phyloP scores from a whole-genome alignment of 1,140 invertebrate species.

The Saccostrea glomerata region DNA sequence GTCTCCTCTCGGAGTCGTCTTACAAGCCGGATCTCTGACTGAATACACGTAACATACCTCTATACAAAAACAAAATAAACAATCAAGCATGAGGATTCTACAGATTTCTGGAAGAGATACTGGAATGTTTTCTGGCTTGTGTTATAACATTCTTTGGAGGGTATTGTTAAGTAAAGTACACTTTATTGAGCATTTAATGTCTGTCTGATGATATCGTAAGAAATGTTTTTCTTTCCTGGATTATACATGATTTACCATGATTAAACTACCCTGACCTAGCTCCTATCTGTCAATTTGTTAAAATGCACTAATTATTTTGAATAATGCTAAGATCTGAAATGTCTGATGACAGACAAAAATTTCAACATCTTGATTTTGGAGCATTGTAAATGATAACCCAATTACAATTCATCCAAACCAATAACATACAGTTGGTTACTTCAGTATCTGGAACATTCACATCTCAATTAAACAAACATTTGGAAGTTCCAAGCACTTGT shows the following conservation, averaged over 20 bases:
- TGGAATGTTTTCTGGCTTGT: background rate
- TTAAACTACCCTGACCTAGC: background rate
- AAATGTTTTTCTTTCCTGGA: background rate
- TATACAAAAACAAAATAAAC: background rate
- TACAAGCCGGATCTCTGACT: no score
- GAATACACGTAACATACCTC: background rate
- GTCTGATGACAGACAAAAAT: constrained; percentile 5
- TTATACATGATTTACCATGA: background rate
- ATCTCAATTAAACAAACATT: no score
- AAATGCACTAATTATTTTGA: constrained; percentile 14
- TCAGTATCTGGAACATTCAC: no score
- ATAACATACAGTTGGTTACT: no score
- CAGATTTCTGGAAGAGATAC: background rate
- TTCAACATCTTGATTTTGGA: background rate
- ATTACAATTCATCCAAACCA: background rate
- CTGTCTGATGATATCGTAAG: background rate
- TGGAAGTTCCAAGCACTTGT: no score
- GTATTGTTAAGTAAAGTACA: background rate
- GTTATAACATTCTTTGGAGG: background rate
- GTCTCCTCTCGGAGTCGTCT: no score
- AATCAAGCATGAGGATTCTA: background rate
- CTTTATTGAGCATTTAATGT: background rate
- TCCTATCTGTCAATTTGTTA: background rate
- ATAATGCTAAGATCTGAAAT: background rate
- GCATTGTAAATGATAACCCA: background rate